Evolutionary conservation across 1,140 invertebrate genomes (phyloP).

Genomic region (Parapsyche elsis): DNA sequence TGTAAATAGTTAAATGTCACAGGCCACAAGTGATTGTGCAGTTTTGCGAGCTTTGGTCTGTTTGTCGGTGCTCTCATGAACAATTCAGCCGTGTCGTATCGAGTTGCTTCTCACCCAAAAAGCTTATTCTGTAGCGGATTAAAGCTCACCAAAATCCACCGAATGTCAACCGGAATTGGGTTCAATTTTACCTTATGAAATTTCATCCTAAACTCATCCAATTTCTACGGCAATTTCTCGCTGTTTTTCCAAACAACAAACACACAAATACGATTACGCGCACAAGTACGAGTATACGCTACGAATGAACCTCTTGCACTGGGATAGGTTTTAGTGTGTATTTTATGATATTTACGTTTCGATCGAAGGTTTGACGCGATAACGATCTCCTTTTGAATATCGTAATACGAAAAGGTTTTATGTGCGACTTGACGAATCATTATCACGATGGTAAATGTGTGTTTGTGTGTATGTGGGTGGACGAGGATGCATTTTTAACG

Average conservation of each 20-base stretch:
- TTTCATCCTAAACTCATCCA: constrained; percentile 25
- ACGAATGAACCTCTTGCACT: background rate
- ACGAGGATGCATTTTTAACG: constrained; percentile 38
- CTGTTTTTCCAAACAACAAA: background rate
- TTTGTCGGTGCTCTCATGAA: background rate
- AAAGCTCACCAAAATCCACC: background rate
- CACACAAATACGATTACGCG: no score
- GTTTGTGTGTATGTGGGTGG: background rate
- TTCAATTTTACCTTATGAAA: constrained; percentile 27
- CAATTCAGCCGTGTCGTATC: constrained; percentile 18
- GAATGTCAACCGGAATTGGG: constrained; percentile 14
- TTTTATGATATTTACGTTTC: background rate
- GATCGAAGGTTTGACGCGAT: background rate
- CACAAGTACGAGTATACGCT: no score
- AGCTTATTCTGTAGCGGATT: constrained; percentile 11
- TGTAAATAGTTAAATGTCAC: constrained; percentile 19
- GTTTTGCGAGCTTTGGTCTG: background rate
- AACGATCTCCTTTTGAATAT: background rate
- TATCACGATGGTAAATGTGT: background rate
- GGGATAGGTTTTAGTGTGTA: background rate
- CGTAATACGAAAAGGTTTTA: background rate
- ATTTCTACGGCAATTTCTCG: background rate
- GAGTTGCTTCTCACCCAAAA: background rate
- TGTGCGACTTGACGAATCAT: background rate
- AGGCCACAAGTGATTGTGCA: constrained; percentile 20